Evolutionary conservation across 1,140 invertebrate species (phyloP).

Genomic region (Calliphora vicina): DNA sequence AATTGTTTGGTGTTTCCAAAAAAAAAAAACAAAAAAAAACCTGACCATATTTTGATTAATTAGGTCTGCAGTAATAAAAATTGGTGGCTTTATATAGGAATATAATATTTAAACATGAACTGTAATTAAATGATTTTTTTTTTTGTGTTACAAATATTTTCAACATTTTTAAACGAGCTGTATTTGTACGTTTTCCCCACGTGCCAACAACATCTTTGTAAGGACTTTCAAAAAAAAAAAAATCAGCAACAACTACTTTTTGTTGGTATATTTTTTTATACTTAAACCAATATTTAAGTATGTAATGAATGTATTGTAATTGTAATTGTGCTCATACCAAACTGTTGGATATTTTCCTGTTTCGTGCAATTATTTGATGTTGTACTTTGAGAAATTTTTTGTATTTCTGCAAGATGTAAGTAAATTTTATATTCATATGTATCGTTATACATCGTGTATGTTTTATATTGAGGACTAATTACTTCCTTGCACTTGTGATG

Average conservation of each 20-base stretch:
- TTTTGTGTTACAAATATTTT: not conserved
- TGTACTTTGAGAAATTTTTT: not conserved
- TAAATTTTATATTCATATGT: not conserved
- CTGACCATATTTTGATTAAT: constrained; percentile 26
- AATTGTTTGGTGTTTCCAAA: not conserved
- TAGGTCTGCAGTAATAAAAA: constrained; percentile 24
- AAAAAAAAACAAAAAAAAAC: not conserved
- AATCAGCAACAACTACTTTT: not conserved
- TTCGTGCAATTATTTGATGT: constrained; percentile 16
- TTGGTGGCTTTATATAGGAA: constrained; percentile 1
- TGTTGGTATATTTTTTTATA: too few species aligned
- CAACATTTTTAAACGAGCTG: not conserved
- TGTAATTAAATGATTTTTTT: constrained; percentile 9
- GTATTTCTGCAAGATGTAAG: not conserved
- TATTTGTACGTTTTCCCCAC: not conserved
- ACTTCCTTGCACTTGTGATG: constrained; percentile 36
- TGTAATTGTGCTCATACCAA: constrained; percentile 19
- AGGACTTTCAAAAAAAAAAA: not conserved
- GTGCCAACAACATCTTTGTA: not conserved
- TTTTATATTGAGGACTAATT: constrained; percentile 18
- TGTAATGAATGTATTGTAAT: not conserved
- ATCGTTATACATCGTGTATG: not conserved
- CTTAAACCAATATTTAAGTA: too few species aligned
- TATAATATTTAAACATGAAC: constrained; percentile 30
- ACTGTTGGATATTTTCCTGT: constrained; percentile 19